Base-by-base conservation (phyloP, 2,888 invertebrate genomes). In the Drosophila trichaetosa region DNA sequence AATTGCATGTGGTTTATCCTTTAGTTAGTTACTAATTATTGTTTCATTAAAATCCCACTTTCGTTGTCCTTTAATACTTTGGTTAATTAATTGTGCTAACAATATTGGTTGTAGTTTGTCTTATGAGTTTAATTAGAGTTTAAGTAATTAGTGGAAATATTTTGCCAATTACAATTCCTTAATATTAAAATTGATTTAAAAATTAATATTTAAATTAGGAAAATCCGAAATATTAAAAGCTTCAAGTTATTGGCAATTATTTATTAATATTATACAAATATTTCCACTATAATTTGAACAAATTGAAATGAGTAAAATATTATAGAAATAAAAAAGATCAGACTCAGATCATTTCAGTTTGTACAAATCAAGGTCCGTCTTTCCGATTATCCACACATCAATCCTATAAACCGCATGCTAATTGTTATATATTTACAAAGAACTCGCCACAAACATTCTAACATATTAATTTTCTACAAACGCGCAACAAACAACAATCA, bases 11-110 rank as follows among this genome's bases (percentile, higher is more conserved):
- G 51, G 10, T 59, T 82, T 80, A 72, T 67, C 29, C 31, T 77
- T 83, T 72, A 60, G 60, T 85, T 91, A 73, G 36, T 73, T 68
- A 48, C 62, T 71, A 67, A 61, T 79, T 80, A 70, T 64, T 29
- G 46, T 78, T 91, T 81, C 7, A 79, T 89, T 91, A 79, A 75
- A 60, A 52, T 38, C 77, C 74, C 27, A 54, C 64, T 74, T 79
- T 91, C 70, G 81, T 91, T 91, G 91, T 91, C 91, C 92, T 74
- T 90, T 92, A 85, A 72, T 56, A 67, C 57, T 91, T 91, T 66
- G 27, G 79, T 91, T 91, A 49, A 69, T 88, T 73, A 59, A 62
- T 57, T 82, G 80, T 89, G 84, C 90, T 87, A 71, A 87, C 42
- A 73, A 83, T 69, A 84, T 83, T 59, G 34, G 70, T 91, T 91